A percentile compares a stretch with the other conserved stretches of the same genome.
These are phyloP conservation scores for Anabas testudineus DNA, from an alignment of 2,797 vertebrate genomes.

Conservation along the genomic window DNA sequence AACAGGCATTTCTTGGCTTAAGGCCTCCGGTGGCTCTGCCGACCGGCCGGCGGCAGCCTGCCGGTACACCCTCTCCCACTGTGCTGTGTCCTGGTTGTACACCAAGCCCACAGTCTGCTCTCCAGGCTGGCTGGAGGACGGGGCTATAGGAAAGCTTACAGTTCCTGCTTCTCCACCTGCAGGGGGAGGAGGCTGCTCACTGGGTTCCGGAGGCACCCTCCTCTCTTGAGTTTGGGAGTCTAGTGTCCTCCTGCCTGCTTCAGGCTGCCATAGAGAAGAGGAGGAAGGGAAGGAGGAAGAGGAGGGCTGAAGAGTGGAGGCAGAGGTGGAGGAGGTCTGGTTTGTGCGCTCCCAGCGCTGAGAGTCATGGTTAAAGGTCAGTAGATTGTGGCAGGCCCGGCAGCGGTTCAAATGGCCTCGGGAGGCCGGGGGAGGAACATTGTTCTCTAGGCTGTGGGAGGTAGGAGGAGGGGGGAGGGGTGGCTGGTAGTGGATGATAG, in stretches of 20 bases:
- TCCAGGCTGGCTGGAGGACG: conserved; percentile 84
- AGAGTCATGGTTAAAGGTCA: conserved; percentile 98
- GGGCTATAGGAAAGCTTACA: conserved; percentile 67
- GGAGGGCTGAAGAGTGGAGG: conserved; percentile 74
- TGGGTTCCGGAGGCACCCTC: conserved; percentile 73
- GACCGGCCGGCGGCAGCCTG: conserved; percentile 89
- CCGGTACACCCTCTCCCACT: conserved; percentile 96
- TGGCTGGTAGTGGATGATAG: conserved; percentile 83
- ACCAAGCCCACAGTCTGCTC: conserved; percentile 96
- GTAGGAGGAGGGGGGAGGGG: conserved; percentile 72
- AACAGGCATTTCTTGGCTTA: conserved; percentile 98
- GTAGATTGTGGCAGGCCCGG: conserved; percentile 98
- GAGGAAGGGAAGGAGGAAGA: conserved; percentile 73
- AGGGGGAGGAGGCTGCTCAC: conserved; percentile 57
- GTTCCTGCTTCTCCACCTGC: conserved; percentile 44
- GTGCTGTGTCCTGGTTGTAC: conserved; percentile 98
- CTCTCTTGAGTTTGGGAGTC: conserved; percentile 87
- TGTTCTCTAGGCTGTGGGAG: conserved; percentile 88
- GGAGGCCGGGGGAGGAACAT: conserved; percentile 76
- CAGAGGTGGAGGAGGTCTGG: conserved; percentile 78
- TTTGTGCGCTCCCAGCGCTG: conserved; percentile 97
- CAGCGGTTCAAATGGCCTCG: conserved; percentile 96
- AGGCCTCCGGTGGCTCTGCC: conserved; percentile 94
- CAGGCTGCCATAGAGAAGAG: conserved; percentile 88
- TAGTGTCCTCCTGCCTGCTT: conserved; percentile 85